phyloP scores from a whole-genome alignment of 2,888 invertebrate genomes.

The Perizoma affinitatum region DNA sequence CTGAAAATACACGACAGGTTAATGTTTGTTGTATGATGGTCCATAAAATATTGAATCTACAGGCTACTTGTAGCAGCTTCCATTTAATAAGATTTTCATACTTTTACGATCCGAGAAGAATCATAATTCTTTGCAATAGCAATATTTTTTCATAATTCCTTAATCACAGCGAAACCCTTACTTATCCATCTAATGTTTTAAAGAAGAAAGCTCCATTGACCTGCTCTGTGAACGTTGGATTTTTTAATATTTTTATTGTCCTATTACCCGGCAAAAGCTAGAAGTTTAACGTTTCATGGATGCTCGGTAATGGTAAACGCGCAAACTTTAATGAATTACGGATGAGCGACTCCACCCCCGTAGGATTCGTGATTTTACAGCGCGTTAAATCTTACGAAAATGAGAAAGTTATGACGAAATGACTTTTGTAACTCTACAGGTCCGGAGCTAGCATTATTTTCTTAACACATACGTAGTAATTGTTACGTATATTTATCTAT shows the following conservation, averaged over 20 bases:
- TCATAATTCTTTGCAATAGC: constrained; percentile 34
- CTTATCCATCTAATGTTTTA: constrained; percentile 32
- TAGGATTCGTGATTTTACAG: constrained; percentile 74
- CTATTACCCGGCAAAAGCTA: constrained; percentile 66
- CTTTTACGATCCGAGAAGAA: constrained; percentile 14
- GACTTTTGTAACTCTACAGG: constrained; percentile 41
- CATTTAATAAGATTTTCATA: constrained; percentile 23
- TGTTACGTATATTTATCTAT: too few species aligned
- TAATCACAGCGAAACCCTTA: constrained; percentile 33
- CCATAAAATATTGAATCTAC: constrained; percentile 2
- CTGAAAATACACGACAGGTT: constrained; percentile 19
- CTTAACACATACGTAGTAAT: too few species aligned
- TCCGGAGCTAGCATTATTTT: constrained; percentile 4
- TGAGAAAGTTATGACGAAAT: constrained; percentile 64
- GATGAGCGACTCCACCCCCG: constrained; percentile 70
- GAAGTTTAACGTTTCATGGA: constrained; percentile 65
- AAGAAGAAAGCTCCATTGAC: constrained; percentile 21
- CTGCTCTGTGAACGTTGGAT: constrained; percentile 49
- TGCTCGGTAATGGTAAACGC: constrained; percentile 70
- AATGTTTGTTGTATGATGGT: constrained; percentile 12
- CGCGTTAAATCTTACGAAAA: constrained; percentile 70
- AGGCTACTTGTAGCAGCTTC: constrained; percentile 14
- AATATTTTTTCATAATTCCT: background rate
- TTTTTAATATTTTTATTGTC: constrained; percentile 71
- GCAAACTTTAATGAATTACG: constrained; percentile 80